Evolutionary conservation across 2,113 vertebrate species (phyloP), one percentile per base, ranked within the genome.

Genomic region (Amphiprion percula): DNA sequence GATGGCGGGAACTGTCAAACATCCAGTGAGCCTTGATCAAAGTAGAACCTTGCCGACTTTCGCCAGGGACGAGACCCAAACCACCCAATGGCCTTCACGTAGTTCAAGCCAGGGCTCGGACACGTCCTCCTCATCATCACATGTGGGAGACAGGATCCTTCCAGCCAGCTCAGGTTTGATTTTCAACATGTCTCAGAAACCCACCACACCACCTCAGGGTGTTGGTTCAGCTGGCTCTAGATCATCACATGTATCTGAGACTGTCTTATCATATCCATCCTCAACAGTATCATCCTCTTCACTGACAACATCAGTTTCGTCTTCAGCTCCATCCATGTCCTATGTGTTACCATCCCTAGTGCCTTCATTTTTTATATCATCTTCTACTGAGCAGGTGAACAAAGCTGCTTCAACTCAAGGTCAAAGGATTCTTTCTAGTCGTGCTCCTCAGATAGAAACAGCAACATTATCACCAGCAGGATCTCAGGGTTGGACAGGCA

Each of bases 81-180:
- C 95, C 52, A 93, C 93, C 68, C 94, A 94, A 65, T 95, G 95
- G 39, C 93, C 93, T 4, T 87, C 94, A 61, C 94, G 93, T 76
- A 91, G 94, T 74, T 94, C 94, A 53, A 86, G 94, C 1, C 87
- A 69, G 63, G 94, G 94, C 87, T 90, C 83, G 0, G 94, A 95
- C 46, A 87, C 91, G 63, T 93, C 90, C 61, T 90, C 83, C 52
- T 91, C 91, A 1, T 87, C 73, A 0, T 85, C 66, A 1, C 85
- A 83, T 76, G 84, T 88, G 53, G 89, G 84, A 84, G 91, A 84
- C 71, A 75, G 80, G 92, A 76, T 85, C 91, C 69, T 67, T 75
- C 86, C 91, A 21, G 83, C 92, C 63, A 76, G 83, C 86, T 94
- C 97, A 98, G 97, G 98, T 99, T 95, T 96, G 96, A 94, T 88